Conservation (phyloP, 2,797 vertebrate genomes). For the Aplochiton taeniatus region DNA sequence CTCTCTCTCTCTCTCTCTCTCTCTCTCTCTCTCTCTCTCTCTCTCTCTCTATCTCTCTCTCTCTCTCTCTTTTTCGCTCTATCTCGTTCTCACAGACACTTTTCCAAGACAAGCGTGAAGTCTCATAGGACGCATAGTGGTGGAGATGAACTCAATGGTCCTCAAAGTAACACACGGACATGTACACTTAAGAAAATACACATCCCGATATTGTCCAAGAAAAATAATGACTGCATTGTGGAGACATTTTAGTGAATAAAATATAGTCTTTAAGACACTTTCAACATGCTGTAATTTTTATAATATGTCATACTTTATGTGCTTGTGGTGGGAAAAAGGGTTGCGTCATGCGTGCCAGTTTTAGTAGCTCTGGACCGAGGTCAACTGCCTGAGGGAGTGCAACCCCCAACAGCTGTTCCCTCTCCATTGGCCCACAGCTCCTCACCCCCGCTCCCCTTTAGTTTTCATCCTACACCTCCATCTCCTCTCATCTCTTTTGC, state of each 20-base stretch:
- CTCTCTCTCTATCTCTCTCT: neutral
- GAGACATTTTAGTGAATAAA: no score
- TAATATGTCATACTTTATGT: conserved; percentile 27
- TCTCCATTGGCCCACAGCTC: neutral
- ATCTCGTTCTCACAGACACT: conserved; percentile 6
- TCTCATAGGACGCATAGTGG: no score
- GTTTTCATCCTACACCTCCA: conserved; percentile 9
- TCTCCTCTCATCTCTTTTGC: neutral
- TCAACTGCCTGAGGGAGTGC: conserved; percentile 1
- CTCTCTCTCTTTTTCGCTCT: neutral
- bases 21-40: neutral
- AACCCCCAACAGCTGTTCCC: conserved; percentile 43
- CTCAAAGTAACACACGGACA: no score
- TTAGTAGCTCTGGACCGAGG: conserved; percentile 29
- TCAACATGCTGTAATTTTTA: neutral
- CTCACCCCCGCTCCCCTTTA: conserved; percentile 2
- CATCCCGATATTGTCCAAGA: no score
- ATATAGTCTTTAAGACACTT: no score
- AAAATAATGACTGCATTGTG: no score
- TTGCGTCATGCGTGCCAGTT: conserved; percentile 31
- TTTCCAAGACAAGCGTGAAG: no score
- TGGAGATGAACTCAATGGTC: no score
- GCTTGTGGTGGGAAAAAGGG: conserved; percentile 14
- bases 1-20: neutral
- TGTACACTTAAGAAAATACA: no score